Conservation (phyloP, 2,797 vertebrate species). For the Sphaeramia orbicularis region DNA sequence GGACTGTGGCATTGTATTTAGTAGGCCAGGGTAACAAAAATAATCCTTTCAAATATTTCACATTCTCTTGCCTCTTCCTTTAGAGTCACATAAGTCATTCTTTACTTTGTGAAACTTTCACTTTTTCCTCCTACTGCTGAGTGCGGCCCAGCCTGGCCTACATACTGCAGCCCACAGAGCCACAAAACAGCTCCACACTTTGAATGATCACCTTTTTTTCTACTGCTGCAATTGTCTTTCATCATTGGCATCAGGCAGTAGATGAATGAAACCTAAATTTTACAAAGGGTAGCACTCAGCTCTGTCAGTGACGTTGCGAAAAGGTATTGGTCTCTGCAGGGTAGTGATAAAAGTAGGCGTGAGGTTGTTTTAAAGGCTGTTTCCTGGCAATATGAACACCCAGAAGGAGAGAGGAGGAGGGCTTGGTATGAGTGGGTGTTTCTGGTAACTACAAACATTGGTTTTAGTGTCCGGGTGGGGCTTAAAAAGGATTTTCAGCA, state of each 20-base stretch:
- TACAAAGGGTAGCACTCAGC: constrained; percentile 49
- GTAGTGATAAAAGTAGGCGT: constrained; percentile 61
- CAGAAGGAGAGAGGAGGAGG: constrained; percentile 38
- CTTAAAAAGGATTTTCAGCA: constrained; percentile 50
- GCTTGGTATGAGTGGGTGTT: constrained; percentile 30
- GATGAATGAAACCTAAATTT: constrained; percentile 24
- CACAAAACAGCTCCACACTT: constrained; percentile 6
- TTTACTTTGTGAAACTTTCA: background rate
- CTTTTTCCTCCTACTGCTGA: background rate
- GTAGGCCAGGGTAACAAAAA: constrained; percentile 45
- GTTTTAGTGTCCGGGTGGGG: constrained; percentile 72
- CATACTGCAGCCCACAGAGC: background rate
- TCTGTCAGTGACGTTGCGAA: constrained; percentile 29
- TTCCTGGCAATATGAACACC: constrained; percentile 72
- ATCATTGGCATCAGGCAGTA: constrained; percentile 3
- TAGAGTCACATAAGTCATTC: constrained; percentile 21
- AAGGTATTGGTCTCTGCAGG: constrained; percentile 15
- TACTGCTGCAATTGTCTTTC: constrained; percentile 15
- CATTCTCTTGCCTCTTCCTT: constrained; percentile 3
- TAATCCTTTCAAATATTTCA: constrained; percentile 31
- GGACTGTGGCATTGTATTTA: constrained; percentile 22
- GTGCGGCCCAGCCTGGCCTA: background rate
- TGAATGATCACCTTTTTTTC: constrained; percentile 19
- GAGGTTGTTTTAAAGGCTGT: constrained; percentile 57
- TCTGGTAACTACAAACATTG: constrained; percentile 75